Percentiles rank a stretch among this genome's conserved stretches.
These are phyloP conservation scores for Scopus umbretta DNA, from an alignment of 2,113 vertebrate genomes.

Conservation along the genomic window DNA sequence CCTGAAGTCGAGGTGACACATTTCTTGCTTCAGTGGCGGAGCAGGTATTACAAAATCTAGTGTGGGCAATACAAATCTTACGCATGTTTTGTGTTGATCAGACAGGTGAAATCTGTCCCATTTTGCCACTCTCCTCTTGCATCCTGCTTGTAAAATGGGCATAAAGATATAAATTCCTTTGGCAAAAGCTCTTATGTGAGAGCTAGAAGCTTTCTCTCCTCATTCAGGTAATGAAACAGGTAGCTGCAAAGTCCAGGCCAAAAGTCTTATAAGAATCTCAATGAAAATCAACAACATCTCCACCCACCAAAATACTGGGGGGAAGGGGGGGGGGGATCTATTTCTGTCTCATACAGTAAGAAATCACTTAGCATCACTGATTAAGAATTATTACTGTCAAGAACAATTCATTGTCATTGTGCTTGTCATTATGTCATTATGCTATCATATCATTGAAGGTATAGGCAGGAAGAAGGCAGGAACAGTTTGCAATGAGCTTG, in stretches of 20 bases:
- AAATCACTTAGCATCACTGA: background rate
- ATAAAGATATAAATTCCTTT: background rate
- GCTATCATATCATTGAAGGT: background rate
- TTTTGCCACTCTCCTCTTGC: background rate
- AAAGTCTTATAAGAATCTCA: background rate
- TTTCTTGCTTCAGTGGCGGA: background rate
- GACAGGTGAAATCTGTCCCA: background rate
- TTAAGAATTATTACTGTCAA: background rate
- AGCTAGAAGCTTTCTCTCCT: background rate
- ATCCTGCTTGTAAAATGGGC: background rate
- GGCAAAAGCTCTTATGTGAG: background rate
- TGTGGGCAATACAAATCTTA: background rate
- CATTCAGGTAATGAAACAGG: background rate
- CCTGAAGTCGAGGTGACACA: background rate
- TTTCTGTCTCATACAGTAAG: background rate
- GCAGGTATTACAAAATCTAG: background rate
- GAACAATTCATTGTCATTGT: background rate
- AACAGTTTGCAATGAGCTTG: background rate
- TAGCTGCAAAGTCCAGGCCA: background rate
- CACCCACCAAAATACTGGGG: background rate
- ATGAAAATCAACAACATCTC: background rate
- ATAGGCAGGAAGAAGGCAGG: background rate
- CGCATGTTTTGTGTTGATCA: background rate
- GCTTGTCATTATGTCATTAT: too few species aligned
- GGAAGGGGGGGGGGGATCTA: too few species aligned